Conservation (phyloP, 1,140 invertebrate genomes). For the Thaumatotibia leucotreta region DNA sequence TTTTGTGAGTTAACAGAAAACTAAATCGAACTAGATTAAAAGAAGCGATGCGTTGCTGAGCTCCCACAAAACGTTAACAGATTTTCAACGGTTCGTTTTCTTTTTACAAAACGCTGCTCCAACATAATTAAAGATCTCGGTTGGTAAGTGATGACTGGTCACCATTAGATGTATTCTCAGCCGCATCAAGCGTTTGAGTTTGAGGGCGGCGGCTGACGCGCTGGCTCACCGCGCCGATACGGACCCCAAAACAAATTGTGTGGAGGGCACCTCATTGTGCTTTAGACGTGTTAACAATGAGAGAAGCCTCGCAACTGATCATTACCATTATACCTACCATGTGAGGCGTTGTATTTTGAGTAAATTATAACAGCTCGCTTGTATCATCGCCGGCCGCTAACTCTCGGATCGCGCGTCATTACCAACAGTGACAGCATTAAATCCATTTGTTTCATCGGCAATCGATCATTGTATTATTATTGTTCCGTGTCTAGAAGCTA, state of each 20-base stretch:
- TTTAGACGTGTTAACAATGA: conserved; percentile 70
- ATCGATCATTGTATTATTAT: conserved; percentile 34
- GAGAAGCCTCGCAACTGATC: conserved; percentile 63
- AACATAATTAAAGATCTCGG: conserved; percentile 61
- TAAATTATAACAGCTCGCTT: conserved; percentile 73
- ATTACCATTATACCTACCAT: conserved; percentile 67
- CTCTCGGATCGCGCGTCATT: conserved; percentile 63
- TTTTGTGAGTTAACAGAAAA: conserved; percentile 49
- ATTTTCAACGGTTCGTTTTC: conserved; percentile 65
- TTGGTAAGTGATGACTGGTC: conserved; percentile 55
- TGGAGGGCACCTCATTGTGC: conserved; percentile 61
- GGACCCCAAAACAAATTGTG: conserved; percentile 67
- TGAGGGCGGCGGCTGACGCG: conserved; percentile 34
- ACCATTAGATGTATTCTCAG: conserved; percentile 49
- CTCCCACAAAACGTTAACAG: conserved; percentile 62
- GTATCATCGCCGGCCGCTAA: conserved; percentile 33
- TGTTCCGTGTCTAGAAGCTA: conserved; percentile 15
- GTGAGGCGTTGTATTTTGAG: conserved; percentile 75
- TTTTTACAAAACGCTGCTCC: conserved; percentile 51
- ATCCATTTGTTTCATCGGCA: conserved; percentile 35
- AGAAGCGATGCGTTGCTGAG: conserved; percentile 41
- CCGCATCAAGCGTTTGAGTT: conserved; percentile 41
- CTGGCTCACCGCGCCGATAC: conserved; percentile 55
- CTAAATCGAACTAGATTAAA: conserved; percentile 55
- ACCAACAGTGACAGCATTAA: conserved; percentile 64